Percentiles rank a stretch among this genome's conserved stretches.
Evolutionary conservation across 2,113 vertebrate genomes (phyloP).

Genomic region (Cheilinus undulatus): DNA sequence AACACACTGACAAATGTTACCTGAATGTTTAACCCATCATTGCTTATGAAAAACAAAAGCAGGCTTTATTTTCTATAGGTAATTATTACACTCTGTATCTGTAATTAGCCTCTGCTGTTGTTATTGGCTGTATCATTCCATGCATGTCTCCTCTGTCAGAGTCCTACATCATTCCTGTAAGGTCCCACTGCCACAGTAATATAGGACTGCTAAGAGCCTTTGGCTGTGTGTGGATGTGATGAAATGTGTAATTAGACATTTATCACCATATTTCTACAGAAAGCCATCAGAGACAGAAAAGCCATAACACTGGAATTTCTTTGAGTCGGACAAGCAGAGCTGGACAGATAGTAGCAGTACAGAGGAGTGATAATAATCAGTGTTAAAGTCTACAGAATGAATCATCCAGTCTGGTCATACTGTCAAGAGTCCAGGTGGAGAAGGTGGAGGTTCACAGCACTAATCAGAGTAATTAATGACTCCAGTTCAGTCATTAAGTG

Average conservation of each 20-base stretch:
- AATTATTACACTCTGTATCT: constrained; percentile 29
- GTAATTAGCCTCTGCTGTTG: constrained; percentile 42
- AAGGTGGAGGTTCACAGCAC: constrained; percentile 74
- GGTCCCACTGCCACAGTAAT: constrained; percentile 52
- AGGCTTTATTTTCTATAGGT: constrained; percentile 3
- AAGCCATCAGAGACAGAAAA: constrained; percentile 71
- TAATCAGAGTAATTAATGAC: constrained; percentile 71
- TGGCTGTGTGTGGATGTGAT: constrained; percentile 62
- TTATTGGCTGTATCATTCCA: constrained; percentile 42
- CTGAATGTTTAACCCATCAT: constrained; percentile 33
- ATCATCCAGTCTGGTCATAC: constrained; percentile 47
- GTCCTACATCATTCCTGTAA: constrained; percentile 28
- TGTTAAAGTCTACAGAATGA: constrained; percentile 39
- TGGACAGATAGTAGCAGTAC: not conserved
- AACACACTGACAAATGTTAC: constrained; percentile 20
- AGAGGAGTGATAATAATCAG: constrained; percentile 25
- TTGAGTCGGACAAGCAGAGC: constrained; percentile 50
- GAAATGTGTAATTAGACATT: constrained; percentile 77
- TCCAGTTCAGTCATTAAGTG: constrained; percentile 74
- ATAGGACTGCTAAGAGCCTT: constrained; percentile 53
- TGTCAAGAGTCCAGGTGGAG: constrained; percentile 67
- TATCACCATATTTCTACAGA: no score
- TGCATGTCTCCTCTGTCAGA: constrained; percentile 39
- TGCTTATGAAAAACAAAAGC: constrained; percentile 36
- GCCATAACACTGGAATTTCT: constrained; percentile 62